phyloP scores from a whole-genome alignment of 2,113 vertebrate genomes.

The Mixornis gularis region DNA sequence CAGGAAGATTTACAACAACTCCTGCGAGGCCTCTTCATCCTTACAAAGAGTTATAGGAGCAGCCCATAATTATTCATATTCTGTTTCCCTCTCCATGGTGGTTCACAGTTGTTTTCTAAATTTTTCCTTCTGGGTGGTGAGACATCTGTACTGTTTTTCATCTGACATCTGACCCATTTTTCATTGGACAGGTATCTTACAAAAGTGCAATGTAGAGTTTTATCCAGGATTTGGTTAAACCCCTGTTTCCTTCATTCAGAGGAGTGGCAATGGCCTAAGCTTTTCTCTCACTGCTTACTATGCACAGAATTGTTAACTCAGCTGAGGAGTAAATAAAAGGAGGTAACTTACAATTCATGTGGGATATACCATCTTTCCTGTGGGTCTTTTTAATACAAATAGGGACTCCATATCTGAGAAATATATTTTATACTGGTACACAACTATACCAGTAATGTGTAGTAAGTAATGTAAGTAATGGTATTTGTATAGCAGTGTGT shows the following conservation, averaged over 20 bases:
- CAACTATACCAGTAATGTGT: background rate
- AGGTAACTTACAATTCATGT: background rate
- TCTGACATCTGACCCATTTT: background rate
- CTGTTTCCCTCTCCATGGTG: background rate
- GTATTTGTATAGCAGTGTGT: background rate
- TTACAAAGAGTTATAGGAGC: background rate
- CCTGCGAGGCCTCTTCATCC: background rate
- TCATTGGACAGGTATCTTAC: background rate
- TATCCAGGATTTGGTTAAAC: background rate
- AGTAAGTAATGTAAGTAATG: background rate
- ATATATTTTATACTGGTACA: background rate
- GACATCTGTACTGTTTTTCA: background rate
- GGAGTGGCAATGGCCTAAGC: background rate
- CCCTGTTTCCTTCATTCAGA: background rate
- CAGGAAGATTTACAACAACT: background rate
- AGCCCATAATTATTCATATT: background rate
- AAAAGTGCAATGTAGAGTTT: background rate
- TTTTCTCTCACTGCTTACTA: background rate
- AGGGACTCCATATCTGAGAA: background rate
- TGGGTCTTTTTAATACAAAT: background rate
- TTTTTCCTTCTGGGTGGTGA: background rate
- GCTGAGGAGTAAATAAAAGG: background rate
- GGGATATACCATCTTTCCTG: background rate
- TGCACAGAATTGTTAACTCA: background rate
- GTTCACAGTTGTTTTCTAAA: background rate